Conservation (phyloP, 2,113 vertebrate species). For the Felis chaus region DNA sequence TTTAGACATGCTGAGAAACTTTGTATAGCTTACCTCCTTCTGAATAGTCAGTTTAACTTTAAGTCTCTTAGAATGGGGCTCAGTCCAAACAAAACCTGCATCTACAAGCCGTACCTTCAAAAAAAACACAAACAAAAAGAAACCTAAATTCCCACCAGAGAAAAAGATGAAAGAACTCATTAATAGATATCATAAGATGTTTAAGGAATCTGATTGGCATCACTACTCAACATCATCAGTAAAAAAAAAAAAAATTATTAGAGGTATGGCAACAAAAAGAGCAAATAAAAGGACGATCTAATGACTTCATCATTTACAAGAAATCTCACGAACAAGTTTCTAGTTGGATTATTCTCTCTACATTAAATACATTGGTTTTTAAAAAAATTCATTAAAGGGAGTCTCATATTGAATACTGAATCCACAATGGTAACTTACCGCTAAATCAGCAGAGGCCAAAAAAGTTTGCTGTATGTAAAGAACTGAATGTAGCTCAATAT, state of each 20-base stretch:
- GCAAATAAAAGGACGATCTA: conserved; percentile 3
- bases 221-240: neutral
- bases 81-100: conserved; percentile 98
- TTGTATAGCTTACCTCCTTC: conserved; percentile 91
- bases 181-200: neutral
- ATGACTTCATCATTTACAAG: neutral
- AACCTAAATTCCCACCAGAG: neutral
- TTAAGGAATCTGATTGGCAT: neutral
- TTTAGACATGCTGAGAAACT: neutral
- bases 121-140: conserved; percentile 31
- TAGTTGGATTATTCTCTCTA: neutral
- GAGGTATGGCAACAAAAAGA: neutral
- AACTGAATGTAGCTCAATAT: neutral
- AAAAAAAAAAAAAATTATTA: neutral
- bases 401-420: conserved; percentile 3
- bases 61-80: conserved; percentile 98
- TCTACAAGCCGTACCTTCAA: conserved; percentile 95
- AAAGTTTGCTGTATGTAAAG: neutral
- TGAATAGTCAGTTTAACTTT: conserved; percentile 97
- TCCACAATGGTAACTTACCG: neutral
- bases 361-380: neutral
- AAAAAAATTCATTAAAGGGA: neutral
- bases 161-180: neutral
- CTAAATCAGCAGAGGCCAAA: neutral
- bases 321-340: conserved; percentile 5